These are phyloP conservation scores for Mionectes macconnelli DNA, from an alignment of 2,113 vertebrate genomes.

Conservation along the genomic window DNA sequence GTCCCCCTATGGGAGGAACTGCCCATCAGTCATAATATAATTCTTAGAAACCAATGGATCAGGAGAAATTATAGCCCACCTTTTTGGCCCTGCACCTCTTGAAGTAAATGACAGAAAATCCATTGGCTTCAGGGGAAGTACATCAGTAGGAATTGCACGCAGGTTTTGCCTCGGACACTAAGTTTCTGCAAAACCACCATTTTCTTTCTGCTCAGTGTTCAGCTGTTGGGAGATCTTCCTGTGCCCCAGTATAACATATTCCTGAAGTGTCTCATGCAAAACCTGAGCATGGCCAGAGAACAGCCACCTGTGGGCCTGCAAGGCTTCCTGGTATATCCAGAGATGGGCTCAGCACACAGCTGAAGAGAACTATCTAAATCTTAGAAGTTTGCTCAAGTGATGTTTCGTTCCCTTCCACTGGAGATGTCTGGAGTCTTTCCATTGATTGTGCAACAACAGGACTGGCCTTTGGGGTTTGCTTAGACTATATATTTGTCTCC, in stretches of 20 bases:
- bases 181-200: background rate
- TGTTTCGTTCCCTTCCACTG: background rate
- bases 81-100: background rate
- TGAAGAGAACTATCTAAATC: background rate
- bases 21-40: background rate
- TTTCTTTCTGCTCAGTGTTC: background rate
- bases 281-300: background rate
- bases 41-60: background rate
- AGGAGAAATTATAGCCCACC: background rate
- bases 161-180: background rate
- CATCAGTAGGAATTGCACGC: background rate
- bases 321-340: background rate
- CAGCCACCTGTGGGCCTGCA: background rate
- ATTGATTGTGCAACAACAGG: background rate
- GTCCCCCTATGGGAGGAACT: background rate
- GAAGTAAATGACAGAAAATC: background rate
- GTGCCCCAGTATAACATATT: background rate
- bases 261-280: background rate
- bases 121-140: background rate
- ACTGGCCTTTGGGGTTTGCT: background rate
- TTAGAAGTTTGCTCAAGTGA: background rate
- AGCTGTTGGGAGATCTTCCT: background rate
- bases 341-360: background rate
- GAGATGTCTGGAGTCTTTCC: background rate
- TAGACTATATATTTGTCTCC: background rate